Evolutionary conservation across 1,140 invertebrate species (phyloP).

Genomic region (Drosophila mojavensis): DNA sequence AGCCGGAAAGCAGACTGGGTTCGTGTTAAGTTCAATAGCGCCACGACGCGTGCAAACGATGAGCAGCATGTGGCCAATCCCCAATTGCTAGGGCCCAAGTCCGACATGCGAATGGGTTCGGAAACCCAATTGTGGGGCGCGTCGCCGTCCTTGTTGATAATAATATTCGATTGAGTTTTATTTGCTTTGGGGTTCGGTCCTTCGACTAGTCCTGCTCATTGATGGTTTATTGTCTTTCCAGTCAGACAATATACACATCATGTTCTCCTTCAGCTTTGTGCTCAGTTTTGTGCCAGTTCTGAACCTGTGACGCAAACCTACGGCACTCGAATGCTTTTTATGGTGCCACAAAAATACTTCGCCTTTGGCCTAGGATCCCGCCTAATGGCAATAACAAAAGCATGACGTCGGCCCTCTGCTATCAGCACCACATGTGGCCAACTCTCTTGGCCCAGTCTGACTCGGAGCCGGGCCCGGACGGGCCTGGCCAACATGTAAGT

Average conservation of each 20-base stretch:
- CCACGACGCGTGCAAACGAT: slow-evolving; percentile 45
- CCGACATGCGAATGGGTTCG: slow-evolving; percentile 51
- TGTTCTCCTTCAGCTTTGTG: background rate
- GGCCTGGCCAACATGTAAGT: slow-evolving; percentile 1
- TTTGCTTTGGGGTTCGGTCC: slow-evolving; percentile 72
- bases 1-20: background rate
- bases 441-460: slow-evolving; percentile 13
- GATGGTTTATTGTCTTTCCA: slow-evolving; percentile 78
- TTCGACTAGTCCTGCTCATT: slow-evolving; percentile 37
- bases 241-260: slow-evolving; percentile 51
- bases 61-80: slow-evolving; percentile 77
- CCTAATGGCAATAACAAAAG: slow-evolving; percentile 26
- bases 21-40: slow-evolving; percentile 24
- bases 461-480: background rate
- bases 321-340: slow-evolving; percentile 42
- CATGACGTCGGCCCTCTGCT: slow-evolving; percentile 9
- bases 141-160: slow-evolving; percentile 66
- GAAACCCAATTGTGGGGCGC: slow-evolving; percentile 39
- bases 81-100: slow-evolving; percentile 21
- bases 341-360: slow-evolving; percentile 37
- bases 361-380: background rate
- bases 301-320: slow-evolving; percentile 55
- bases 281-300: background rate
- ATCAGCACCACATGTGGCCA: slow-evolving; percentile 32
- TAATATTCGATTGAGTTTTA: slow-evolving; percentile 82